phyloP scores from a whole-genome alignment of 2,888 invertebrate species.

The Lysandra coridon region DNA sequence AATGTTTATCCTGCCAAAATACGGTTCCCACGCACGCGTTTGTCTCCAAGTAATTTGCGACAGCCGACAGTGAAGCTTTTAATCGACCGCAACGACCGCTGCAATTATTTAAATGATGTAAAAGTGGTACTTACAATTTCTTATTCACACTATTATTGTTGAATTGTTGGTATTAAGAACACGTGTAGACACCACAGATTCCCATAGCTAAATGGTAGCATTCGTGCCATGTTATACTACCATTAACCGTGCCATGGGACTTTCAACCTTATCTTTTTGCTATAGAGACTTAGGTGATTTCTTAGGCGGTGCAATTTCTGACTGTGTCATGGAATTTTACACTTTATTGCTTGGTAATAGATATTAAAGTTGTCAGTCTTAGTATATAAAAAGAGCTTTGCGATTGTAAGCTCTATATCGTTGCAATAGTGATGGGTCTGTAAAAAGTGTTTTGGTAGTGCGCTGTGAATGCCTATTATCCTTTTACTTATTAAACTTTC shows the following conservation, averaged over 20 bases:
- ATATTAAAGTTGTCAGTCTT: neutral
- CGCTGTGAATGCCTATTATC: neutral
- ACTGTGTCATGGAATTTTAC: neutral
- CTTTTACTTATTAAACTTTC: constrained; percentile 18
- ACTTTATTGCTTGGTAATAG: neutral
- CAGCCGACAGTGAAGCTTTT: neutral
- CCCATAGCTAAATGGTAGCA: neutral
- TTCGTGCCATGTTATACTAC: neutral
- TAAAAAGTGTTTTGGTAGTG: neutral
- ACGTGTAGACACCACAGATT: neutral
- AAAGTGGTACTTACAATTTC: constrained; percentile 15
- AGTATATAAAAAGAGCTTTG: neutral
- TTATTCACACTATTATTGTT: constrained; percentile 15
- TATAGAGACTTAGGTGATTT: neutral
- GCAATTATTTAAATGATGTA: neutral
- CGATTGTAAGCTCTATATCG: neutral
- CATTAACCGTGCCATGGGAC: neutral
- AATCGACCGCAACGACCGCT: neutral
- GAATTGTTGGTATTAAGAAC: neutral
- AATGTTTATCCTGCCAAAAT: neutral
- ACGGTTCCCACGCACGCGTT: neutral
- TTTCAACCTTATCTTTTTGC: neutral
- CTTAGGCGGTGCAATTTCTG: neutral
- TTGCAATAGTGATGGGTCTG: neutral
- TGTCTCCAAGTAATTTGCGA: neutral